Evolutionary conservation across 2,797 vertebrate genomes (phyloP).

Genomic region (Steatocranus sp.): DNA sequence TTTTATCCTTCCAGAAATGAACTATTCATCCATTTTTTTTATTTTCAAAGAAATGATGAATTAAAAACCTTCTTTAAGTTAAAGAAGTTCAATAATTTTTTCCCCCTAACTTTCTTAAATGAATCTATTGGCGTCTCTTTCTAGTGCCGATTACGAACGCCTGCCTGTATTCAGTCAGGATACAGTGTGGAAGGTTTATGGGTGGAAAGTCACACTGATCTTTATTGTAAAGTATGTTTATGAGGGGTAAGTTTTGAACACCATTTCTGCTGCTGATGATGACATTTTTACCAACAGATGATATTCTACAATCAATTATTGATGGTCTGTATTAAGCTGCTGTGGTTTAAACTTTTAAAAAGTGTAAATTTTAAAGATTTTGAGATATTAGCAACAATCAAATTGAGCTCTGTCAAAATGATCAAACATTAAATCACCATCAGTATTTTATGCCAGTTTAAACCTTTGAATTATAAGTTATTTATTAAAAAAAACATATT

Average conservation of each 20-base stretch:
- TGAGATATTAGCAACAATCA: neutral
- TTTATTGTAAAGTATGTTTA: neutral
- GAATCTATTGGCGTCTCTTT: neutral
- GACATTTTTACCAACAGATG: neutral
- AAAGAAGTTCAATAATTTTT: neutral
- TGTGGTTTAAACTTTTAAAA: neutral
- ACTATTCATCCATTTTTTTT: neutral
- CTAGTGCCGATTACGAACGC: neutral
- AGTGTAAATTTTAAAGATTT: neutral
- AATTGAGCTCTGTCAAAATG: neutral
- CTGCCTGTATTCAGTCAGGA: neutral
- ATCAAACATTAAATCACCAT: neutral
- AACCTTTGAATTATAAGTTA: neutral
- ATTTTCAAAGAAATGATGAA: accelerated
- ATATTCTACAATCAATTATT: accelerated
- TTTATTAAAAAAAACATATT: neutral
- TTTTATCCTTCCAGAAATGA: neutral
- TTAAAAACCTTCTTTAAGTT: neutral
- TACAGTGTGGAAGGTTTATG: accelerated
- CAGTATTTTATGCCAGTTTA: neutral
- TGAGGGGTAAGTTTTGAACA: neutral
- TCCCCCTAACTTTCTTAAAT: neutral
- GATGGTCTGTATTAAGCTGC: neutral
- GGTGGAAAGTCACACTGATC: neutral
- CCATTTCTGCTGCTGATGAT: accelerated